A percentile compares a stretch with the other conserved stretches of the same genome.
These are phyloP conservation scores for Zingel zingel DNA, from an alignment of 2,113 vertebrate species.

Conservation along the genomic window DNA sequence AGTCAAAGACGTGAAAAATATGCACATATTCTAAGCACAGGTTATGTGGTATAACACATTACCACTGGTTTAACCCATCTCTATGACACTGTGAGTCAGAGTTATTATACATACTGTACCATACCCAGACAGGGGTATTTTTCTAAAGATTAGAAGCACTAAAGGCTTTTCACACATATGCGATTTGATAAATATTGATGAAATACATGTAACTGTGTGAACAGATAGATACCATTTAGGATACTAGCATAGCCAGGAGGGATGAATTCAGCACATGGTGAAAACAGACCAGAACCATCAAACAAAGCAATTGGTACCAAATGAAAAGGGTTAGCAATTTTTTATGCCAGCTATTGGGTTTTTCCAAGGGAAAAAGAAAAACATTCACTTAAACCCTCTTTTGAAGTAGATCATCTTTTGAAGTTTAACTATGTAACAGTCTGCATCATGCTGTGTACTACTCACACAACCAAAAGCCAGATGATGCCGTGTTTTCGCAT, in stretches of 20 bases:
- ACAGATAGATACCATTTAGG: background rate
- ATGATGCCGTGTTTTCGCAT: conserved; percentile 60
- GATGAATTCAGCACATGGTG: conserved; percentile 10
- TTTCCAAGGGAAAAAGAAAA: conserved; percentile 24
- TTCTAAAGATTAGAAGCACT: background rate
- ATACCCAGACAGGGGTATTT: background rate
- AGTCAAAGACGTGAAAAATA: background rate
- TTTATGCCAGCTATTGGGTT: conserved; percentile 12
- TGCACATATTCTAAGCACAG: background rate
- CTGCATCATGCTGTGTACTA: conserved; percentile 35
- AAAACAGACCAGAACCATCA: conserved; percentile 30
- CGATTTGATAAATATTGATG: background rate
- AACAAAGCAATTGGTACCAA: conserved; percentile 35
- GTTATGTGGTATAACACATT: background rate
- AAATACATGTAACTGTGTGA: background rate
- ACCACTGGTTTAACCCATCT: background rate
- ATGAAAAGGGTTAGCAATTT: conserved; percentile 30
- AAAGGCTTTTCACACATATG: background rate
- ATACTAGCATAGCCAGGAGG: background rate
- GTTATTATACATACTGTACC: background rate
- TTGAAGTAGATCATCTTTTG: conserved; percentile 62
- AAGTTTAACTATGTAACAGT: conserved; percentile 62
- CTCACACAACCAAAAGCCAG: conserved; percentile 55
- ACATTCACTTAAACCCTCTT: conserved; percentile 39
- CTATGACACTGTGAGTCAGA: background rate